phyloP scores from a whole-genome alignment of 1,140 invertebrate genomes.

The Drosophila nannoptera region DNA sequence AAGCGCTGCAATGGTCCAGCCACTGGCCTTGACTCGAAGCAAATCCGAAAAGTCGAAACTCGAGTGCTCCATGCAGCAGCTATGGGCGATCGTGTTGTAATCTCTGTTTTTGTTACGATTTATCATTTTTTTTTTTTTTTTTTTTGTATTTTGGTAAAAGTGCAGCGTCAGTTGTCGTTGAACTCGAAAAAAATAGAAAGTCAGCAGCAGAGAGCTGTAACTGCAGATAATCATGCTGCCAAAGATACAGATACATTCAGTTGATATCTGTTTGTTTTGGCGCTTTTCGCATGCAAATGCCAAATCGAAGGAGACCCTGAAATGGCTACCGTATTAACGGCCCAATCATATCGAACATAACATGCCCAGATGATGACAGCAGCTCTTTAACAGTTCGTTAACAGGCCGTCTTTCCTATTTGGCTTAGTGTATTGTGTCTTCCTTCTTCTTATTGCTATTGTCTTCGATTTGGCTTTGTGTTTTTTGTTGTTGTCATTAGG shows the following conservation, averaged over 20 bases:
- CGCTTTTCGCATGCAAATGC: constrained; percentile 38
- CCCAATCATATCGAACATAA: constrained; percentile 8
- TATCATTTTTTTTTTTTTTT: not conserved
- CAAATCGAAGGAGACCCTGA: constrained; percentile 19
- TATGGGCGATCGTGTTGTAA: constrained; percentile 59
- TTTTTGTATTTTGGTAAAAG: constrained; percentile 54
- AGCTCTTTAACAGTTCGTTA: constrained; percentile 1
- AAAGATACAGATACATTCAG: constrained; percentile 4
- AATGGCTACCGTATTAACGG: not conserved
- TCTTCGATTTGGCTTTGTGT: constrained; percentile 17
- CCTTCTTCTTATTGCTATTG: constrained; percentile 26
- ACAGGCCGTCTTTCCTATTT: not conserved
- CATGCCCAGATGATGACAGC: not conserved
- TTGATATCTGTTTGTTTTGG: constrained; percentile 12
- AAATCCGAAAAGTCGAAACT: constrained; percentile 15
- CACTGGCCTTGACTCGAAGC: constrained; percentile 66
- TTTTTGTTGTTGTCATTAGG: constrained; percentile 33
- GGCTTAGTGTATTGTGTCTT: constrained; percentile 19
- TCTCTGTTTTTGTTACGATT: constrained; percentile 48
- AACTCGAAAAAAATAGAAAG: constrained; percentile 68
- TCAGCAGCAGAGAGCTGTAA: not conserved
- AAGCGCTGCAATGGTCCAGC: constrained; percentile 23
- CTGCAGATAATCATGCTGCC: not conserved
- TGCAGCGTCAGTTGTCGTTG: constrained; percentile 74
- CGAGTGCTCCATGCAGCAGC: constrained; percentile 1